Percentiles rank a stretch among this genome's conserved stretches.
Conservation (phyloP, 2,888 invertebrate genomes). For the Ypsolopha sequella region DNA sequence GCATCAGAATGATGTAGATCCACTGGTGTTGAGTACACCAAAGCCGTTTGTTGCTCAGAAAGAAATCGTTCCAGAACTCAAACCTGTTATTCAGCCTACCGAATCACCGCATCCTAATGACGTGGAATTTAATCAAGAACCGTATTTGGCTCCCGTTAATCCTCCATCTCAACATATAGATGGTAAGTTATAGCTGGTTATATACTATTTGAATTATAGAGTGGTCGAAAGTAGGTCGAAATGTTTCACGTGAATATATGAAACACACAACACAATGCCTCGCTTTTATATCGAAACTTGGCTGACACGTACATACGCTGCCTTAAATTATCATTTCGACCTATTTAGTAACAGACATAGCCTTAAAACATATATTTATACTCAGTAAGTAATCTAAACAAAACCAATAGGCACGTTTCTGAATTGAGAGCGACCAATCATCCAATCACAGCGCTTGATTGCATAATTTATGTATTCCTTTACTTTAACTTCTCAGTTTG, state of each 20-base stretch:
- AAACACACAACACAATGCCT: too few relatives aligned
- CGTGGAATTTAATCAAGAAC: constrained; percentile 39
- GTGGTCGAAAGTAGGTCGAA: too few relatives aligned
- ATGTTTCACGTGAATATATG: too few relatives aligned
- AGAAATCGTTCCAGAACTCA: constrained; percentile 25
- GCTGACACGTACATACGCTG: background rate
- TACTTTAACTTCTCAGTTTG: too few relatives aligned
- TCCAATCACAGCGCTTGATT: too few relatives aligned
- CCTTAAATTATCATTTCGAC: too few relatives aligned
- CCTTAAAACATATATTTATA: too few relatives aligned
- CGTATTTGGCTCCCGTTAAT: constrained; percentile 43
- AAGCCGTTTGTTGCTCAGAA: constrained; percentile 39
- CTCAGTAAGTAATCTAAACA: too few relatives aligned
- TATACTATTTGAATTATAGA: background rate
- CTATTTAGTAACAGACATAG: too few relatives aligned
- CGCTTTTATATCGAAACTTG: background rate
- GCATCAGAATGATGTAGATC: constrained; percentile 44
- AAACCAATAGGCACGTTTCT: too few relatives aligned
- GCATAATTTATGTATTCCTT: too few relatives aligned
- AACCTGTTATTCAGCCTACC: constrained; percentile 7
- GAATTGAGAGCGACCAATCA: too few relatives aligned
- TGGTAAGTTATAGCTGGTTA: constrained; percentile 26
- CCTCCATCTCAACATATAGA: constrained; percentile 56
- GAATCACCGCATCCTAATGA: constrained; percentile 13
- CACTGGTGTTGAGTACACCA: constrained; percentile 44